Evolutionary conservation across 2,888 invertebrate species (phyloP), one percentile per base, ranked within the genome.

Genomic region (Xylota sylvarum): DNA sequence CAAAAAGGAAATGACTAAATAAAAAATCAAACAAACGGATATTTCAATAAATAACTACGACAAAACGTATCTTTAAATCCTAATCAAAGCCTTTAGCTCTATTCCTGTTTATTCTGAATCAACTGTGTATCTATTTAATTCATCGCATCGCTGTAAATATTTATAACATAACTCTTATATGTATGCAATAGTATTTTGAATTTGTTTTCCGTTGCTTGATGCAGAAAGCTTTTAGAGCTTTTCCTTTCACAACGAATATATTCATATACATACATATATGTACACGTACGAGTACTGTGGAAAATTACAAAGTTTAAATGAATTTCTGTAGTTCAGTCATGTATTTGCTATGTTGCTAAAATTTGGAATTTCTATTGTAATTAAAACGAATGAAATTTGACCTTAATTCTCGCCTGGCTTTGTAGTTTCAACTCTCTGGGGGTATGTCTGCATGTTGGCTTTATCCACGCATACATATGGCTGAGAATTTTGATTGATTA

Each of bases 221-320:
- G 17, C 27, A 10, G 14, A 55, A 27, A 55, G 55, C 69, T 69
- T 69, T 69, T 30, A 6, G 17, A 69, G 65, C 50, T 67, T 65
- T 65, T 46, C 46, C 30, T 7, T 9, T 23, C 1, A 19, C 1
- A 2, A 4, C 9, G 50, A 19, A 40, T 43, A 23, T 3, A 23
- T 23, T 2, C 3, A 3, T 3, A 23, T 23, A 23, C 23, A 3
- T 23, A 23, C 23, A 23, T 23, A 23, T 3, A 23, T 23, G 23
- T 23, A 23, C 2, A 3, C 23, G 23, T 23, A 3, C 23, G 12
- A 5, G 12, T 6, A 37, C 19, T 19, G 17, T 5, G 9, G 19
- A n/a, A 23, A 23, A 4, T 19, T 50, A 19, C 48, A 50, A 65
- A 50, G 50, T 7, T 35, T 17, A 64, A 32, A 67, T 52, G 52